Conservation (phyloP, 1,140 invertebrate species). For the Augochlora pura region DNA sequence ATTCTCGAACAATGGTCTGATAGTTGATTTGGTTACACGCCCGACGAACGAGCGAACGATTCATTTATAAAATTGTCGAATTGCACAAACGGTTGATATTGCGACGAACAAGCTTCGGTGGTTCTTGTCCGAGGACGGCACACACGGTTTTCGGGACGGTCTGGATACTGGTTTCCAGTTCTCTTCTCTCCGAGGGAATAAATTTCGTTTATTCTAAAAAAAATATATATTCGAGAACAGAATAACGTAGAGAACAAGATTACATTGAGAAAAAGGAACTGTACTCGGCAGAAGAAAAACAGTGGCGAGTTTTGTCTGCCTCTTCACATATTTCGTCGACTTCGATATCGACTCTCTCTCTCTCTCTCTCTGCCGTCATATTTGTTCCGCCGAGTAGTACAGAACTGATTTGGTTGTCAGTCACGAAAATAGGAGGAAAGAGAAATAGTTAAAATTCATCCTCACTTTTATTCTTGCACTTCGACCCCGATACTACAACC, state of each 20-base stretch:
- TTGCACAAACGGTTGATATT: neutral
- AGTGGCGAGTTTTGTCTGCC: no score
- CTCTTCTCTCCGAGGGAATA: neutral
- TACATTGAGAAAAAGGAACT: neutral
- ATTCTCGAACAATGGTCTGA: constrained; percentile 17
- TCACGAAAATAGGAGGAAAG: neutral
- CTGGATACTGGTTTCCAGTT: neutral
- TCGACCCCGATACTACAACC: neutral
- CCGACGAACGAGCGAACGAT: neutral
- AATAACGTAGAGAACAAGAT: neutral
- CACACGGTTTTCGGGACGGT: neutral
- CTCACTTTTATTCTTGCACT: neutral
- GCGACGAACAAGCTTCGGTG: neutral
- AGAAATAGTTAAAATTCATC: neutral
- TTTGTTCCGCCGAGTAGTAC: neutral
- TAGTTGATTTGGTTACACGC: neutral
- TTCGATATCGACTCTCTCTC: neutral
- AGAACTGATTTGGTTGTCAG: neutral
- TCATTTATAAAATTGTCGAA: neutral
- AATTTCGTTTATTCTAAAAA: neutral
- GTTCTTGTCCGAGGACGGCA: constrained; percentile 5
- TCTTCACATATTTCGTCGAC: no score
- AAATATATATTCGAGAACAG: neutral
- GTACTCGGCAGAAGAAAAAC: neutral
- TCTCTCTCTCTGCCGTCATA: neutral